Conservation (phyloP, 2,888 invertebrate species). For the Oeneis ivallda region DNA sequence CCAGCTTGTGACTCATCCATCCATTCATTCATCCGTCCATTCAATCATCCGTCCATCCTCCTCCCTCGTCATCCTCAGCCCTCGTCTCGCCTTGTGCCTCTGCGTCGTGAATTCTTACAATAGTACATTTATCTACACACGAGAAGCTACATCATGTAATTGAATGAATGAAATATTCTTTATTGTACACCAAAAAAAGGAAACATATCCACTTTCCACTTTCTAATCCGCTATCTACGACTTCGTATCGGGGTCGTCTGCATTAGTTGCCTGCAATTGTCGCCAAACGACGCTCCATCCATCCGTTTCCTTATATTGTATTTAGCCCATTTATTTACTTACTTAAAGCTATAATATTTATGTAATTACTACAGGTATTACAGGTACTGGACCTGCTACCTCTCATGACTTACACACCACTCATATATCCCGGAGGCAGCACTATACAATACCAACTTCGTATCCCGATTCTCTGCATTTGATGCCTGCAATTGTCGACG, state of each 20-base stretch:
- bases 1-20: too few relatives aligned
- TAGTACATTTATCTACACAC: conserved; percentile 6
- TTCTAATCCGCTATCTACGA: conserved; percentile 37
- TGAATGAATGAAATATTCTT: too few relatives aligned
- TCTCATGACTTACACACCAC: conserved; percentile 36
- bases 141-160: too few relatives aligned
- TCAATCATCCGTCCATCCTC: too few relatives aligned
- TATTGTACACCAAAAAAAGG: too few relatives aligned
- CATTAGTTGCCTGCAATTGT: too few relatives aligned
- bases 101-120: conserved; percentile 29
- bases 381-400: conserved; percentile 41
- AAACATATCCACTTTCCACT: too few relatives aligned
- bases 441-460: conserved; percentile 53
- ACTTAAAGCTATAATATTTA: conserved; percentile 17
- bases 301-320: conserved; percentile 31
- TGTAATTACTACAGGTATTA: too few relatives aligned
- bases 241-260: conserved; percentile 10
- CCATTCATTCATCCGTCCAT: too few relatives aligned
- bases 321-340: conserved; percentile 32
- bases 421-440: conserved; percentile 54
- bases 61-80: too few relatives aligned
- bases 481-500: conserved; percentile 56
- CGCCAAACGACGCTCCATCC: too few relatives aligned
- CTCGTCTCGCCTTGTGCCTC: too few relatives aligned
- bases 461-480: conserved; percentile 53